Conservation (phyloP, 2,888 invertebrate genomes). For the Thereva nobilitata region DNA sequence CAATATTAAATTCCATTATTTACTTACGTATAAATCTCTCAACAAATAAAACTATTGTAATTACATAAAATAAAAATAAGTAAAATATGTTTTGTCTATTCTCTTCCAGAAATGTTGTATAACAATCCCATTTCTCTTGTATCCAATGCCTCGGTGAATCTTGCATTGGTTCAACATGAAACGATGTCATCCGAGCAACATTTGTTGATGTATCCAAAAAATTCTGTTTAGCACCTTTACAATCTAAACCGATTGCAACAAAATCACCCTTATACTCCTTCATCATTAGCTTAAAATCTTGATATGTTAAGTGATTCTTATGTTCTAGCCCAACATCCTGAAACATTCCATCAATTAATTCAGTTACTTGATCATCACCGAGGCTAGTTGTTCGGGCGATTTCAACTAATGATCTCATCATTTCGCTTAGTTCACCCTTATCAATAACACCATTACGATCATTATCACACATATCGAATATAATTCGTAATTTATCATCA, state of each 20-base stretch:
- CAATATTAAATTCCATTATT: neutral
- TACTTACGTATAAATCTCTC: slow-evolving; percentile 88
- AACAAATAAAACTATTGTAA: slow-evolving; percentile 90
- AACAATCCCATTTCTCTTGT: slow-evolving; percentile 79
- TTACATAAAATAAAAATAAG: slow-evolving; percentile 91
- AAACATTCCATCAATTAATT: slow-evolving; percentile 93
- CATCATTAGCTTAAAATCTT: slow-evolving; percentile 94
- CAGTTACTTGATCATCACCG: slow-evolving; percentile 87
- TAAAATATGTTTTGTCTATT: slow-evolving; percentile 96
- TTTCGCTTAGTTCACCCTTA: slow-evolving; percentile 89
- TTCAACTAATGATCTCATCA: slow-evolving; percentile 89
- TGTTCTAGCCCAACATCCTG: slow-evolving; percentile 87
- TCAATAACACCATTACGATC: slow-evolving; percentile 93
- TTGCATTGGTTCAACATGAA: slow-evolving; percentile 82
- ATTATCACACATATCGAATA: slow-evolving; percentile 97
- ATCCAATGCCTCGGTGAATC: slow-evolving; percentile 73
- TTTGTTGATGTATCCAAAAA: slow-evolving; percentile 93
- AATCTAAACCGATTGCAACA: slow-evolving; percentile 91
- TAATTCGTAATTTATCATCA: slow-evolving; percentile 89
- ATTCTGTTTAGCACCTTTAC: slow-evolving; percentile 94
- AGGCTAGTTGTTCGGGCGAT: slow-evolving; percentile 90
- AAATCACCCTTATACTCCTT: slow-evolving; percentile 95
- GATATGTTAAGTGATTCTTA: slow-evolving; percentile 87
- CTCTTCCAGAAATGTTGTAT: slow-evolving; percentile 91
- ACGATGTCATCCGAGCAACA: slow-evolving; percentile 93